Base-by-base conservation (phyloP, 2,797 vertebrate genomes). In the Podargus strigoides region DNA sequence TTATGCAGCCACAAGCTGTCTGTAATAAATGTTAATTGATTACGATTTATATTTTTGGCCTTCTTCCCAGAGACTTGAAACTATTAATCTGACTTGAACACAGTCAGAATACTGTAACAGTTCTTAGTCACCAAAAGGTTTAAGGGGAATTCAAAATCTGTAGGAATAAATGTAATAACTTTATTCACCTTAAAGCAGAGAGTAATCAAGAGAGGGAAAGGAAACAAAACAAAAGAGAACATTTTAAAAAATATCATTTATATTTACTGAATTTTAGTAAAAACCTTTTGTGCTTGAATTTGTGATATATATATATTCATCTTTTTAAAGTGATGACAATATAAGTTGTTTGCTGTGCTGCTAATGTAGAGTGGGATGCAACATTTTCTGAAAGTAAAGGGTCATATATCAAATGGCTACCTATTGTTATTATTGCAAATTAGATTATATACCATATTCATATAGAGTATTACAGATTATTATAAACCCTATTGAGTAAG, bases 1-100 rank as follows among this genome's bases (percentile, higher is more conserved):
- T 68, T 94, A 95, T 94, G 75, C 77, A 93, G 56, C 39, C 75
- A 72, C 68, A 95, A 93, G 47, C 75, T 93, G 74, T 92, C 93
- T 89, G 52, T 85, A 95, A 94, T 95, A 94, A 91, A 96, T 79
- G 75, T 89, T 95, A 96, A 95, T 92, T 94, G 77, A 95, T 93
- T 93, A 79, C 55, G 87, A 91, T 94, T 96, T 95, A 90, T 97
- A 81, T 85, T 93, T 96, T 93, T 96, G 89, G 85, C 95, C 63
- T 81, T 93, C 83, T 91, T 96, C 90, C 85, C 85, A 91, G 72
- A 85, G 9, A 82, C 50, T 77, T 62, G 66, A 82, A 89, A 66
- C 50, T 94, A 95, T 96, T 95, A 93, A 95, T 92, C 60, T 84
- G 62, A 69, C 28, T 87, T 64, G 23, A 92, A 87, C 23, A 52